Percentiles rank a stretch among this genome's conserved stretches.
phyloP scores from a whole-genome alignment of 2,113 vertebrate species.

The Anas platyrhynchos region DNA sequence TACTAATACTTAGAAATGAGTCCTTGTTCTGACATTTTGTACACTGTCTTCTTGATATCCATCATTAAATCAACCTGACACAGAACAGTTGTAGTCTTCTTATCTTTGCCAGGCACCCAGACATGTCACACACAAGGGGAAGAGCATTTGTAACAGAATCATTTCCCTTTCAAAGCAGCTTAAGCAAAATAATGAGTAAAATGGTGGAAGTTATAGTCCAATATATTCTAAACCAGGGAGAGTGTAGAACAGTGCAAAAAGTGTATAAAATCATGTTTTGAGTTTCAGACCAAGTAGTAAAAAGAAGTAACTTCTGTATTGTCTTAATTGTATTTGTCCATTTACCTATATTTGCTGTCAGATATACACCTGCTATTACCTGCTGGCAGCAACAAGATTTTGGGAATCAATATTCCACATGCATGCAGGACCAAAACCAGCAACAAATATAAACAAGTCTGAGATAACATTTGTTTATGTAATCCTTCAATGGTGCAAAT shows the following conservation, averaged over 20 bases:
- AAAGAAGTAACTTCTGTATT: neutral
- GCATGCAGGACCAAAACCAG: neutral
- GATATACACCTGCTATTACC: neutral
- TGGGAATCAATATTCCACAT: neutral
- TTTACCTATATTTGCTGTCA: neutral
- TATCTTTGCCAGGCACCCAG: neutral
- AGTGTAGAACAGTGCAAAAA: neutral
- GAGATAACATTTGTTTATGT: neutral
- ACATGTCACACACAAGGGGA: neutral
- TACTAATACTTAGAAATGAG: neutral
- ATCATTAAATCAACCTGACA: slow-evolving; percentile 16
- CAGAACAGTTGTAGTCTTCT: neutral
- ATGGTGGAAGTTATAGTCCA: neutral
- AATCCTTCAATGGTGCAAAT: neutral
- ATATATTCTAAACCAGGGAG: neutral
- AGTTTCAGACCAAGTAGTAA: neutral
- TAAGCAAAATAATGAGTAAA: neutral
- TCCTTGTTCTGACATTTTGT: neutral
- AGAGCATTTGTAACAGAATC: neutral
- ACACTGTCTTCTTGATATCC: neutral
- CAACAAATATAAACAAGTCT: neutral
- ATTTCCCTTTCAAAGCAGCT: neutral
- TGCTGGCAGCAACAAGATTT: neutral
- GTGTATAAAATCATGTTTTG: neutral
- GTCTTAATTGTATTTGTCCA: neutral